A percentile compares a stretch with the other conserved stretches of the same genome.
Evolutionary conservation across 2,888 invertebrate genomes (phyloP).

Genomic region (Seira sanloemensis): DNA sequence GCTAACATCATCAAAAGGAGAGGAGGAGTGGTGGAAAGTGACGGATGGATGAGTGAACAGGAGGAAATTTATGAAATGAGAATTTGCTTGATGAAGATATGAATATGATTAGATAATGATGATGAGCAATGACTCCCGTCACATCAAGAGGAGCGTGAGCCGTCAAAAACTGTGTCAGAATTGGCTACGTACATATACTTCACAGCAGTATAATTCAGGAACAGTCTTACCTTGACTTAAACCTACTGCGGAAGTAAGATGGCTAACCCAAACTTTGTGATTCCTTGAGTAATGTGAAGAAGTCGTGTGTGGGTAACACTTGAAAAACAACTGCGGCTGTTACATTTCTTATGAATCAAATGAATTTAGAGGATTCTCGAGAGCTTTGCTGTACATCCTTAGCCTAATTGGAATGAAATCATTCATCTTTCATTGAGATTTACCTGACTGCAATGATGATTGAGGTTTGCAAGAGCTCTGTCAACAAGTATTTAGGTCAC

Average conservation of each 20-base stretch:
- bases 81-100: slow-evolving; percentile 2
- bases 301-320: not conserved
- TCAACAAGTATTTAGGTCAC: not conserved
- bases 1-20: not conserved
- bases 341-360: not conserved
- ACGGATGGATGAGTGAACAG: not conserved
- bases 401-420: not conserved
- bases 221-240: too few relatives aligned
- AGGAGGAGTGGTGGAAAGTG: not conserved
- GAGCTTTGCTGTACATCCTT: too few relatives aligned
- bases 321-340: not conserved
- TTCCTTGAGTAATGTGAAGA: not conserved
- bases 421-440: not conserved
- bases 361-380: not conserved
- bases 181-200: too few relatives aligned
- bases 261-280: not conserved
- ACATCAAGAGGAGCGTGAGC: too few relatives aligned
- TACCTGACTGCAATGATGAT: not conserved
- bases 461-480: not conserved
- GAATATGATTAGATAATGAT: slow-evolving; percentile 9
- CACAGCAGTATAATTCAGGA: too few relatives aligned
- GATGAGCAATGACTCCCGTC: too few relatives aligned
- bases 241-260: too few relatives aligned
- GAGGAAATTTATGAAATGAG: not conserved
- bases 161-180: too few relatives aligned